These are phyloP conservation scores for Pollenia angustigena DNA, from an alignment of 2,888 invertebrate genomes.

Conservation along the genomic window DNA sequence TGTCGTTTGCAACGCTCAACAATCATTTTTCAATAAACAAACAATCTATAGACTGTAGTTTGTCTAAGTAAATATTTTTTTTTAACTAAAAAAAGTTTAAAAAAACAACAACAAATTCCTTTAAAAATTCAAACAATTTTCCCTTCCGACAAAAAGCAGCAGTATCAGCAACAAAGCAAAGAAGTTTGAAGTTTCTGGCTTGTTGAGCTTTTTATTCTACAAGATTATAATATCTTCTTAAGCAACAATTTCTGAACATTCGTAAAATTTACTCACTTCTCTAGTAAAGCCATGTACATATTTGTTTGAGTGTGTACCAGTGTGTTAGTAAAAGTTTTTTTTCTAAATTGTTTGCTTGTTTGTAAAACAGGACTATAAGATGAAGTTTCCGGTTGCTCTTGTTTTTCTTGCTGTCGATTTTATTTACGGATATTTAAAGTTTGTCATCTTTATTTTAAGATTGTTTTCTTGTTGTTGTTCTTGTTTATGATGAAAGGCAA, in stretches of 20 bases:
- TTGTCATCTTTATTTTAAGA: constrained; percentile 55
- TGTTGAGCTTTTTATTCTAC: constrained; percentile 36
- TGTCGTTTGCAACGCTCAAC: constrained; percentile 56
- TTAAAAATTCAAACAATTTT: constrained; percentile 7
- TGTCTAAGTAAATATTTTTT: constrained; percentile 21
- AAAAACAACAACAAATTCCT: constrained; percentile 19
- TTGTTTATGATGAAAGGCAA: constrained; percentile 39
- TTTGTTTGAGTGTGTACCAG: background rate
- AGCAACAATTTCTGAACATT: background rate
- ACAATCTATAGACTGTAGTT: constrained; percentile 67
- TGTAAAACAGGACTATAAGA: background rate
- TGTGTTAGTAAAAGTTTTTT: background rate
- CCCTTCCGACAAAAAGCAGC: background rate
- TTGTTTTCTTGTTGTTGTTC: constrained; percentile 8
- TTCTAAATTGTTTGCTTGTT: constrained; percentile 31
- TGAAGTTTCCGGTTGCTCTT: constrained; percentile 37
- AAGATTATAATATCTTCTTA: constrained; percentile 9
- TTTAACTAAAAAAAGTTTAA: background rate
- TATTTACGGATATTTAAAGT: constrained; percentile 58
- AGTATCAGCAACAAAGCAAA: background rate
- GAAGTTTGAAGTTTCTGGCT: constrained; percentile 16
- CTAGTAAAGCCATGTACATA: background rate
- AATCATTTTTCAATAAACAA: constrained; percentile 75
- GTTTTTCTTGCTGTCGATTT: background rate
- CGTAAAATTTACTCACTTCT: background rate